Evolutionary conservation across 2,888 invertebrate species (phyloP).

Genomic region (Tetranychus piercei): DNA sequence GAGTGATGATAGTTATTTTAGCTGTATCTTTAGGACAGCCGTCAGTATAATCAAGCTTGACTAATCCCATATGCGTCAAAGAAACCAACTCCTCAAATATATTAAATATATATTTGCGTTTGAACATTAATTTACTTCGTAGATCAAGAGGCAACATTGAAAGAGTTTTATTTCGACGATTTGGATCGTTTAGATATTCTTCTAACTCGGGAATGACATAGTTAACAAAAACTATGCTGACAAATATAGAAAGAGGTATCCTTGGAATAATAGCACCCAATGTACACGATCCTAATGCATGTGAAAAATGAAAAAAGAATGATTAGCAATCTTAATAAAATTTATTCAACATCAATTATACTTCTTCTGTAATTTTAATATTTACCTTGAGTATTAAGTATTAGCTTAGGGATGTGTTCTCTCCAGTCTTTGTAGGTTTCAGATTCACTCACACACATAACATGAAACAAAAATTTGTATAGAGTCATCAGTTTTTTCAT

Average conservation of each 20-base stretch:
- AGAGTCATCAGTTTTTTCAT: conserved; percentile 46
- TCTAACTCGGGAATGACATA: conserved; percentile 41
- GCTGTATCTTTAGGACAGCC: conserved; percentile 11
- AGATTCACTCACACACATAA: neutral
- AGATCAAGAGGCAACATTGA: conserved; percentile 41
- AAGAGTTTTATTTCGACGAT: conserved; percentile 45
- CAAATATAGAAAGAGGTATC: conserved; percentile 50
- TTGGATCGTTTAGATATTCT: conserved; percentile 45
- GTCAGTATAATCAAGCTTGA: conserved; percentile 32
- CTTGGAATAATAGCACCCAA: conserved; percentile 49
- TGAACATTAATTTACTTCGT: conserved; percentile 38
- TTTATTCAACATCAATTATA: neutral
- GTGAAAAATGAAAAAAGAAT: conserved; percentile 20
- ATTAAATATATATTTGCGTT: conserved; percentile 42
- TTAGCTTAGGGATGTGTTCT: conserved; percentile 51
- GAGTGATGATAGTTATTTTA: conserved; percentile 11
- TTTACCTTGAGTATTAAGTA: conserved; percentile 37
- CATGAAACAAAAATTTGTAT: conserved; percentile 47
- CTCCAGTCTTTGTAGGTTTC: conserved; percentile 42
- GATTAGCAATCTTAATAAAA: conserved; percentile 11
- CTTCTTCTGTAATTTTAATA: neutral
- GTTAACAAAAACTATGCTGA: conserved; percentile 45
- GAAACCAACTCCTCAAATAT: conserved; percentile 41
- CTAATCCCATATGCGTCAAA: conserved; percentile 44
- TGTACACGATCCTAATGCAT: conserved; percentile 45